phyloP scores from a whole-genome alignment of 2,113 vertebrate species.

The Rhegmatorhina hoffmannsi region DNA sequence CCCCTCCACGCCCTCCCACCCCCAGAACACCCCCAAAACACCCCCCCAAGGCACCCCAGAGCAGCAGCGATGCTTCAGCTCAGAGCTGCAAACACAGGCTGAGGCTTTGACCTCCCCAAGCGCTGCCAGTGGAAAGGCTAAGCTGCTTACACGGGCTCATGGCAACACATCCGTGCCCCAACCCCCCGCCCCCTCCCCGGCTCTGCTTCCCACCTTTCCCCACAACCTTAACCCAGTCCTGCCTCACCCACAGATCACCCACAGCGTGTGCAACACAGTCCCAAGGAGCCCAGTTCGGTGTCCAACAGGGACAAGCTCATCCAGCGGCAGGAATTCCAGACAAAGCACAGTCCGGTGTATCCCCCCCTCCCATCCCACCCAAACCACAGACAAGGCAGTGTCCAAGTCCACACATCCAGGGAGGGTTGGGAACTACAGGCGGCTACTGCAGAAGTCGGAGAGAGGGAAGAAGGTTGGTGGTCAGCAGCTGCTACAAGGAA shows the following conservation, averaged over 20 bases:
- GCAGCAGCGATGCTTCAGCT: background rate
- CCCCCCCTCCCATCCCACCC: background rate
- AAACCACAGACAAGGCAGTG: background rate
- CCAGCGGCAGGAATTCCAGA: background rate
- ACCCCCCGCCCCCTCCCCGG: background rate
- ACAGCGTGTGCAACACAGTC: background rate
- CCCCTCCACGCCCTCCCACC: background rate
- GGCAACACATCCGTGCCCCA: background rate
- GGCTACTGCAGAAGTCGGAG: background rate
- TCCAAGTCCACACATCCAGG: constrained; percentile 26
- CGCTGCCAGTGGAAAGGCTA: background rate
- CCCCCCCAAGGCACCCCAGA: background rate
- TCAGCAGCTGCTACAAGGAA: constrained; percentile 2
- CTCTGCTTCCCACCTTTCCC: background rate
- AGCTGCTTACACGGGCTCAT: constrained; percentile 50
- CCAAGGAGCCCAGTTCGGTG: background rate
- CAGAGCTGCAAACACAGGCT: background rate
- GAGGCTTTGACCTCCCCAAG: background rate
- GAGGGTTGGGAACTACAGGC: constrained; percentile 4
- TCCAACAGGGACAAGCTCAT: background rate
- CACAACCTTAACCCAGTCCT: background rate
- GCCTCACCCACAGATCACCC: background rate
- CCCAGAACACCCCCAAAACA: background rate
- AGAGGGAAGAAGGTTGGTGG: constrained; percentile 23
- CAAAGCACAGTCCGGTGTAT: accelerated